Percentiles rank a stretch among this genome's conserved stretches.
Conservation (phyloP, 2,888 invertebrate species). For the Leptopilina drosophilae region DNA sequence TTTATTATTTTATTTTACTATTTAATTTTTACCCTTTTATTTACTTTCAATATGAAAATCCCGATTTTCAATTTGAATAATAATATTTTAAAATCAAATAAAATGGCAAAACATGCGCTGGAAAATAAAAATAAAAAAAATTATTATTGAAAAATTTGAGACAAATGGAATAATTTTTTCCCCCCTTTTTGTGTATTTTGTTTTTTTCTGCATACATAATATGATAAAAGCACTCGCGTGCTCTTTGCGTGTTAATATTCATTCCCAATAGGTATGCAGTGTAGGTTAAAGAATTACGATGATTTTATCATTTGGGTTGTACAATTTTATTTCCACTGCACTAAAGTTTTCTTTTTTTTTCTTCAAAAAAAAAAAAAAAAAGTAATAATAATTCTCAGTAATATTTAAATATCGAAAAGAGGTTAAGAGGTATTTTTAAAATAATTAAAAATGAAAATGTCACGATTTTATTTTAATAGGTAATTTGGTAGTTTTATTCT, state of each 20-base stretch:
- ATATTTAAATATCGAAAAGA: not conserved
- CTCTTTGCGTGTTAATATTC: slow-evolving; percentile 11
- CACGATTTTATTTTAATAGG: no score
- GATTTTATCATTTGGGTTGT: slow-evolving; percentile 2
- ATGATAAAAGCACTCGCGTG: not conserved
- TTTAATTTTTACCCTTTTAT: no score
- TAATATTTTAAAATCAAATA: no score
- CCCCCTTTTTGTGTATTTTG: no score
- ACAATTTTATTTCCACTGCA: not conserved
- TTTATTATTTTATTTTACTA: no score
- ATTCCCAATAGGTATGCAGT: slow-evolving; percentile 11
- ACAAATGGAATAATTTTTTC: not conserved
- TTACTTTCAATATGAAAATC: no score
- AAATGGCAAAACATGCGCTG: no score
- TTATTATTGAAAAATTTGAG: not conserved
- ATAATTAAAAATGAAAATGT: no score
- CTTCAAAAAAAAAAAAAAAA: not conserved
- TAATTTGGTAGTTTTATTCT: no score
- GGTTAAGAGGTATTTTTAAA: not conserved
- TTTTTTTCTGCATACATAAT: not conserved
- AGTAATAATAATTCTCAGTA: not conserved
- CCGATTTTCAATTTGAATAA: no score
- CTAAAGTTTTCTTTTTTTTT: slow-evolving; percentile 3
- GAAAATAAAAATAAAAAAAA: no score
- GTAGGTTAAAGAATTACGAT: slow-evolving; percentile 20